Percentiles rank a stretch among this genome's conserved stretches.
Evolutionary conservation across 92 coral and sea anemone species (phyloP).

Genomic region (Virgularia gustaviana): DNA sequence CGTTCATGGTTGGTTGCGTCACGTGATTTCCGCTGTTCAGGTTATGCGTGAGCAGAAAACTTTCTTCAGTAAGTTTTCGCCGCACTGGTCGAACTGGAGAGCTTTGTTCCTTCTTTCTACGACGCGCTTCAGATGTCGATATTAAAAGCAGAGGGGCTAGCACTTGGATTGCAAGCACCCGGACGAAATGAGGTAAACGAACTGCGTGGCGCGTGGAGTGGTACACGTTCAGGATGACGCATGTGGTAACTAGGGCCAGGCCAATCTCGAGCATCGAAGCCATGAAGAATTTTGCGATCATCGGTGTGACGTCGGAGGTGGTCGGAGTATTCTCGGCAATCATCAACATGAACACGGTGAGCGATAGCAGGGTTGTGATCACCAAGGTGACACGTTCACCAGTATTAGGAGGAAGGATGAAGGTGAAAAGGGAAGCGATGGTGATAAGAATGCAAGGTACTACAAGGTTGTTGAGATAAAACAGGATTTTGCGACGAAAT

Average conservation of each 20-base stretch:
- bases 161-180: constrained; percentile 63
- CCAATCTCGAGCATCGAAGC: constrained; percentile 98
- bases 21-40: not conserved
- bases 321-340: constrained; percentile 98
- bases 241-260: constrained; percentile 83
- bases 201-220: constrained; percentile 80
- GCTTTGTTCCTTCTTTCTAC: not conserved
- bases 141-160: constrained; percentile 83
- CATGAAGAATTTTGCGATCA: constrained; percentile 93
- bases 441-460: constrained; percentile 96
- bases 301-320: constrained; percentile 94
- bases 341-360: constrained; percentile 97
- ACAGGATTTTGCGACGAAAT: constrained; percentile 87
- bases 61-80: not conserved
- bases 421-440: constrained; percentile 87
- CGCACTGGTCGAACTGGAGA: not conserved
- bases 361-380: constrained; percentile 90
- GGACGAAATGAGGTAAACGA: constrained; percentile 75
- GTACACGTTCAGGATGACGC: constrained; percentile 82
- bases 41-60: constrained; percentile 19
- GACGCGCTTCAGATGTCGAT: constrained; percentile 43
- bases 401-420: constrained; percentile 92
- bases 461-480: constrained; percentile 89
- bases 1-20: constrained; percentile 8
- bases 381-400: constrained; percentile 97